Conservation (phyloP, 92 coral and sea anemone genomes). For the Paragorgia papillata region DNA sequence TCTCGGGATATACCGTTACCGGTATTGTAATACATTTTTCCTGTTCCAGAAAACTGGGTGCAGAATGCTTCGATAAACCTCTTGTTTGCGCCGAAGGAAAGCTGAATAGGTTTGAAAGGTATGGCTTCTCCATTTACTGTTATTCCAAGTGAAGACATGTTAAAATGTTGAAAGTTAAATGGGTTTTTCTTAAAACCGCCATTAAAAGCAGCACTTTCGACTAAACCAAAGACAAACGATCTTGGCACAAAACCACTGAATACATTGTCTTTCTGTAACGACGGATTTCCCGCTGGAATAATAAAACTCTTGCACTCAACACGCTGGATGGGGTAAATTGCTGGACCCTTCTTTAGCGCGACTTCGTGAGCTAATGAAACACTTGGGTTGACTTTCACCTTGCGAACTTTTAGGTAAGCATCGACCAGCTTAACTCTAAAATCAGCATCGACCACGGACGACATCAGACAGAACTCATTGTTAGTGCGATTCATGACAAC, state of each 20-base stretch:
- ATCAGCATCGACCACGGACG: constrained; percentile 18
- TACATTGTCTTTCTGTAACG: constrained; percentile 27
- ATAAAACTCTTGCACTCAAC: constrained; percentile 5
- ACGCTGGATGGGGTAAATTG: constrained; percentile 28
- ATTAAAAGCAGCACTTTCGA: constrained; percentile 45
- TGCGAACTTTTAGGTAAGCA: constrained; percentile 31
- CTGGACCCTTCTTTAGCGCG: constrained; percentile 27
- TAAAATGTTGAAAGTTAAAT: neutral
- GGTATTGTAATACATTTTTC: constrained; percentile 5
- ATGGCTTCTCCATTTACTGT: constrained; percentile 13
- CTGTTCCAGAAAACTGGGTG: constrained; percentile 31
- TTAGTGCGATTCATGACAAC: constrained; percentile 15
- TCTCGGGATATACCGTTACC: constrained; percentile 16
- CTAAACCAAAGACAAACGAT: constrained; percentile 34
- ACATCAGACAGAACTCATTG: constrained; percentile 33
- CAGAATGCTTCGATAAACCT: constrained; percentile 5
- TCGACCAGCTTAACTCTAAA: neutral
- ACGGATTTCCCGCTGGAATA: constrained; percentile 7
- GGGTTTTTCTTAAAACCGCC: constrained; percentile 37
- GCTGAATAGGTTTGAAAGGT: constrained; percentile 1
- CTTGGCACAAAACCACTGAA: constrained; percentile 40
- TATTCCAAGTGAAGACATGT: neutral
- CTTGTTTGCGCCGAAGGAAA: neutral
- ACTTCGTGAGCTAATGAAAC: constrained; percentile 12
- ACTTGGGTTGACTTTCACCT: constrained; percentile 10